A percentile compares a stretch with the other conserved stretches of the same genome.
Evolutionary conservation across 2,113 vertebrate species (phyloP).

Genomic region (Plecturocebus donacophilus): DNA sequence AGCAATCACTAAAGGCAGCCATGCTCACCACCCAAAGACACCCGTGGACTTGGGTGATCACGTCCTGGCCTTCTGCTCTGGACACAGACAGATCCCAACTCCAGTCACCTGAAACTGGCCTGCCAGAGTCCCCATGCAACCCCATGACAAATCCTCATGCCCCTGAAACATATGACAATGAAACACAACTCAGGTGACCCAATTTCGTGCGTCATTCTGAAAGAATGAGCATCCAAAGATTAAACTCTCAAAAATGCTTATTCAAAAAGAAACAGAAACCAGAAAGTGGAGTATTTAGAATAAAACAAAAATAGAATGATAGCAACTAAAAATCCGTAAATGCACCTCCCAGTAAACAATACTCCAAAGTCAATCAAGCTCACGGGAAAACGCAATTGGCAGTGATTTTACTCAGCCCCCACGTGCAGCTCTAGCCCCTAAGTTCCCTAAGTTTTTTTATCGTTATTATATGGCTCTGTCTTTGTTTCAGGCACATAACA

Average conservation of each 20-base stretch:
- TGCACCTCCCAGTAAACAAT: background rate
- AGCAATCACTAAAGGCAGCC: background rate
- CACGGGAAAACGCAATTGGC: background rate
- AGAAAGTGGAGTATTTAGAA: background rate
- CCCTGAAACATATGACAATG: background rate
- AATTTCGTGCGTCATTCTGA: background rate
- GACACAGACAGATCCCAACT: background rate
- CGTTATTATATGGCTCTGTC: background rate
- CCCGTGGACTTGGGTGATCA: fast-evolving
- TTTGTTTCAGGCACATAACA: background rate
- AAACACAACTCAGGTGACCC: too few relatives aligned
- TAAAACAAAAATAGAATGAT: background rate
- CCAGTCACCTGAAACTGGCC: too few relatives aligned
- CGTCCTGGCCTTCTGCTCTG: background rate
- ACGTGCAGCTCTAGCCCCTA: background rate
- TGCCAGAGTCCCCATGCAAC: background rate
- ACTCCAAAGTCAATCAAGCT: background rate
- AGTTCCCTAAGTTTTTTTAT: background rate
- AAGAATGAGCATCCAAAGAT: background rate
- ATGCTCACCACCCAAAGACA: background rate
- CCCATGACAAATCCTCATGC: fast-evolving
- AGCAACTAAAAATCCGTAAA: background rate
- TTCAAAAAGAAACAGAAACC: background rate
- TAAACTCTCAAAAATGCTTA: background rate
- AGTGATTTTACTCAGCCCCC: too few relatives aligned